Evolutionary conservation across 2,113 vertebrate species (phyloP).

Genomic region (Campylomormyrus tamandua): DNA sequence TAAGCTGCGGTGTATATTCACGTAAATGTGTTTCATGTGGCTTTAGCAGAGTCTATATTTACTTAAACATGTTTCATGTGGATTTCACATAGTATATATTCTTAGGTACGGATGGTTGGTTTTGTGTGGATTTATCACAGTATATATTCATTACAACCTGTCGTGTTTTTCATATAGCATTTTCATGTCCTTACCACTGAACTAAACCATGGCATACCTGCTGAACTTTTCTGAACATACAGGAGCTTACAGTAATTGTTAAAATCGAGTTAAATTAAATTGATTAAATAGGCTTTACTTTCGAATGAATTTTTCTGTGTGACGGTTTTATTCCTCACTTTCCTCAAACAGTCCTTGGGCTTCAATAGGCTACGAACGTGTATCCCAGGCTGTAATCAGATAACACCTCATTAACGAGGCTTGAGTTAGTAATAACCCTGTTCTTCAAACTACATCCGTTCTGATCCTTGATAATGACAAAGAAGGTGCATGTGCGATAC

Average conservation of each 20-base stretch:
- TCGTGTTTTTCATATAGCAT: not conserved
- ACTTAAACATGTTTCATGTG: not conserved
- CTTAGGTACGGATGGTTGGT: not conserved
- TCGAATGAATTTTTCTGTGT: not conserved
- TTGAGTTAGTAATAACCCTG: not conserved
- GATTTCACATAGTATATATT: not conserved
- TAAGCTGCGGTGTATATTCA: not conserved
- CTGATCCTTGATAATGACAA: not conserved
- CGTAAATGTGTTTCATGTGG: not conserved
- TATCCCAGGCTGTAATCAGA: not conserved
- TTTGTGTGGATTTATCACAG: not conserved
- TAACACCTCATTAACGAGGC: not conserved
- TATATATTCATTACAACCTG: not conserved
- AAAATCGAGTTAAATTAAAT: not conserved
- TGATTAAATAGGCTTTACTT: not conserved
- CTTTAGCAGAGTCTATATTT: not conserved
- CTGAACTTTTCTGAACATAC: not conserved
- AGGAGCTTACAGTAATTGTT: not conserved
- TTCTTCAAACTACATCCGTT: not conserved
- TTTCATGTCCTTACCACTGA: not conserved
- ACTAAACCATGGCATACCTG: not conserved
- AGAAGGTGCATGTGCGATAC: not conserved
- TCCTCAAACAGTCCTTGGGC: not conserved
- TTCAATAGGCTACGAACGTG: not conserved
- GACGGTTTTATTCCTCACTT: not conserved